A percentile compares a stretch with the other conserved stretches of the same genome.
These are phyloP conservation scores for Chloroclysta siterata DNA, from an alignment of 2,888 invertebrate species.

Conservation along the genomic window DNA sequence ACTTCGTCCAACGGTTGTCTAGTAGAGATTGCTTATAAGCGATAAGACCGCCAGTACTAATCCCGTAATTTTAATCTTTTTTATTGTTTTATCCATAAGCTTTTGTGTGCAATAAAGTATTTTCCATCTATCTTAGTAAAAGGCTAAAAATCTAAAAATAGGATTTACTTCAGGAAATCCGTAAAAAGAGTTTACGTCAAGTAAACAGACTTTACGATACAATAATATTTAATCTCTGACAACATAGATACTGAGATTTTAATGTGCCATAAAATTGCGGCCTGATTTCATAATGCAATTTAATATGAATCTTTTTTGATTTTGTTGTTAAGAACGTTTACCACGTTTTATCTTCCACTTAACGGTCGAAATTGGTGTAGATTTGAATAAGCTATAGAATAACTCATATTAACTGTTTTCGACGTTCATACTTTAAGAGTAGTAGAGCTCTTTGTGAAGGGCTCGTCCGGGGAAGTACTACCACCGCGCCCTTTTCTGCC, in stretches of 20 bases:
- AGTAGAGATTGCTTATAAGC: too few relatives aligned
- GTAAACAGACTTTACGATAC: slow-evolving; percentile 52
- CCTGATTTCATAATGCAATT: slow-evolving; percentile 36
- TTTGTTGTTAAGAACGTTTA: not conserved
- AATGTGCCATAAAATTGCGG: slow-evolving; percentile 52
- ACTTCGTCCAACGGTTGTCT: too few relatives aligned
- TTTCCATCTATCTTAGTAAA: too few relatives aligned
- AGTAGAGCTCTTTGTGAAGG: too few relatives aligned
- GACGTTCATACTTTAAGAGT: too few relatives aligned
- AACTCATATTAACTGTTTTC: too few relatives aligned
- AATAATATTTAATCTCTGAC: slow-evolving; percentile 56
- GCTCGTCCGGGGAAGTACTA: too few relatives aligned
- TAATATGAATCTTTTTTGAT: not conserved
- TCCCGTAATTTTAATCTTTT: too few relatives aligned
- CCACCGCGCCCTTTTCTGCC: too few relatives aligned
- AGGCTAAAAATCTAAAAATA: slow-evolving; percentile 31
- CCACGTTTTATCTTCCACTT: not conserved
- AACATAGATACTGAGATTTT: slow-evolving; percentile 52
- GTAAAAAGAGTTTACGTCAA: slow-evolving; percentile 38
- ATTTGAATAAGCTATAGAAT: not conserved
- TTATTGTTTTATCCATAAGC: too few relatives aligned
- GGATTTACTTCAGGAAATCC: slow-evolving; percentile 32
- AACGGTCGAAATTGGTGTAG: not conserved
- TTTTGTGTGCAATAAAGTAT: too few relatives aligned
- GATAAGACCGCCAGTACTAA: too few relatives aligned